A percentile compares a stretch with the other conserved stretches of the same genome.
phyloP scores from a whole-genome alignment of 2,113 vertebrate species.

The Tenebrosternarchus preto region DNA sequence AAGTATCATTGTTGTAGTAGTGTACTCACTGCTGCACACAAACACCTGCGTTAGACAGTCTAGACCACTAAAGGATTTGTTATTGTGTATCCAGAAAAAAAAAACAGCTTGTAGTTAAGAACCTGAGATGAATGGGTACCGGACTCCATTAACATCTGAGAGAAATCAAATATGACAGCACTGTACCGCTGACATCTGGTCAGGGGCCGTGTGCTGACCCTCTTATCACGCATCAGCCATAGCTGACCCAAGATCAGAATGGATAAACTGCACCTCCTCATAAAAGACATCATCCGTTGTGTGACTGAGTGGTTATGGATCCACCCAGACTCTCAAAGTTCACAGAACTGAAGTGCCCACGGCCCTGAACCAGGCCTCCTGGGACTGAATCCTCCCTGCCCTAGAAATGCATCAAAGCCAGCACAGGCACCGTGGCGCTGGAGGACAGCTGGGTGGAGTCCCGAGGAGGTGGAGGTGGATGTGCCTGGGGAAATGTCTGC shows the following conservation, averaged over 20 bases:
- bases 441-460: background rate
- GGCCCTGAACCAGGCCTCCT: too few relatives aligned
- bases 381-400: too few relatives aligned
- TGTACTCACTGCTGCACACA: background rate
- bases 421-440: background rate
- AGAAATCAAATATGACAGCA: background rate
- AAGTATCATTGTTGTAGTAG: too few relatives aligned
- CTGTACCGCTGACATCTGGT: background rate
- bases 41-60: background rate
- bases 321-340: background rate
- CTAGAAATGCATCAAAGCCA: background rate
- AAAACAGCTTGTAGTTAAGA: too few relatives aligned
- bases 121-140: too few relatives aligned
- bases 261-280: too few relatives aligned
- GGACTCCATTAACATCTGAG: background rate
- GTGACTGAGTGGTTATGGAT: too few relatives aligned
- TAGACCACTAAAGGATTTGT: background rate
- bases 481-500: background rate
- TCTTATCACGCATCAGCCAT: background rate
- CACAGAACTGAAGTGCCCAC: background rate
- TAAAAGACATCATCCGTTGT: too few relatives aligned
- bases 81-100: background rate
- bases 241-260: slow-evolving; percentile 23
- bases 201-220: background rate
- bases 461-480: background rate